Percentiles rank a stretch among this genome's conserved stretches.
Conservation (phyloP, 2,113 vertebrate species). For the Lophius piscatorius region DNA sequence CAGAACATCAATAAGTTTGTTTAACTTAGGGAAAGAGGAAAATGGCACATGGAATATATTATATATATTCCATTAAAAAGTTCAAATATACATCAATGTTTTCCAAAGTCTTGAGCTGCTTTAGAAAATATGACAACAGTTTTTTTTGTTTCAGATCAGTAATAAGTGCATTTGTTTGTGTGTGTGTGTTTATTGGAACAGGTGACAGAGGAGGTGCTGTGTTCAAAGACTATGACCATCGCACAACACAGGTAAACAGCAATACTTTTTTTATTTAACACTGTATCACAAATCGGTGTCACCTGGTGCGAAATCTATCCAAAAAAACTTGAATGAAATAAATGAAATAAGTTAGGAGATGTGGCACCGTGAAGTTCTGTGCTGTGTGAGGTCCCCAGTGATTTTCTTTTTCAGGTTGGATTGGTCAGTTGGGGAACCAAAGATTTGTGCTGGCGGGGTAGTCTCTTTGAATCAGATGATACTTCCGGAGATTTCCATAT, state of each 20-base stretch:
- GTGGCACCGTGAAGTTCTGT: too few relatives aligned
- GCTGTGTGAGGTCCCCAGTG: too few relatives aligned
- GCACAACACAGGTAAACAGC: conserved; percentile 70
- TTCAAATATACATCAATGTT: too few relatives aligned
- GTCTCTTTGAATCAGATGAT: neutral
- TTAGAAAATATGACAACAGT: too few relatives aligned
- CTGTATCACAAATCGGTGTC: neutral
- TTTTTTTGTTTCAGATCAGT: too few relatives aligned
- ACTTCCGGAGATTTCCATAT: conserved; percentile 73
- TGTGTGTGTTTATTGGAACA: conserved; percentile 30
- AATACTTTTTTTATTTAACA: neutral
- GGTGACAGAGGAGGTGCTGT: conserved; percentile 79
- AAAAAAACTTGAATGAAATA: too few relatives aligned
- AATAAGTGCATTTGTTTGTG: neutral
- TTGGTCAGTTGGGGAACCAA: conserved; percentile 72
- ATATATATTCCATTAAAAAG: too few relatives aligned
- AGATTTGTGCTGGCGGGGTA: rapidly evolving
- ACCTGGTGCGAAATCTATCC: neutral
- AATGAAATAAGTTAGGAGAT: too few relatives aligned
- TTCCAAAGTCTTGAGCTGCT: too few relatives aligned
- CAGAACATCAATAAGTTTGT: too few relatives aligned
- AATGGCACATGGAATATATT: too few relatives aligned
- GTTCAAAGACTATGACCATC: conserved; percentile 55
- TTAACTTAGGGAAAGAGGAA: too few relatives aligned
- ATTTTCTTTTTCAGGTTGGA: conserved; percentile 56